phyloP scores from a whole-genome alignment of 2,888 invertebrate species.

The Dasysyrphus albostriatus region DNA sequence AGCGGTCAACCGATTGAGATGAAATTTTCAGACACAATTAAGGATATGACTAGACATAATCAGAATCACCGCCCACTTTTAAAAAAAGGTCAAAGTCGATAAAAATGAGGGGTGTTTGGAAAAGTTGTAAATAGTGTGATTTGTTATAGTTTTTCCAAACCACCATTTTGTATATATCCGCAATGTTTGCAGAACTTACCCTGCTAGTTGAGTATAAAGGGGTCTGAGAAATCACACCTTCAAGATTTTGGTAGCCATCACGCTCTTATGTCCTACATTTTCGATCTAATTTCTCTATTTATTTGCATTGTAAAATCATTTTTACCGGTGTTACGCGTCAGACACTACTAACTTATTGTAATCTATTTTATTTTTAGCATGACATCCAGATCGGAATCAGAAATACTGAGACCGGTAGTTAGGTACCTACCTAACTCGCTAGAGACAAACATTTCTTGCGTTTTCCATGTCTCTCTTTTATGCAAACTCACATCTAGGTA shows the following conservation, averaged over 20 bases:
- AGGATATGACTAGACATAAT: too few species aligned
- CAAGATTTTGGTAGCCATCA: neutral
- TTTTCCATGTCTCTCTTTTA: neutral
- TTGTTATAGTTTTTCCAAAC: too few species aligned
- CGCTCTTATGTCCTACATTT: neutral
- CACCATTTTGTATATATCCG: too few species aligned
- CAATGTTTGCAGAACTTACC: too few species aligned
- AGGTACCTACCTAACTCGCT: neutral
- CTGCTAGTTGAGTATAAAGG: too few species aligned
- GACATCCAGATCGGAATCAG: constrained; percentile 1
- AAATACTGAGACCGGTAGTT: neutral
- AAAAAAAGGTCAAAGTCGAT: too few species aligned
- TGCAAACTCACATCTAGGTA: neutral
- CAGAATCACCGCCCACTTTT: too few species aligned
- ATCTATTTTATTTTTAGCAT: constrained; percentile 32
- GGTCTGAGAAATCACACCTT: neutral
- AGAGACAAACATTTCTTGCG: constrained; percentile 21
- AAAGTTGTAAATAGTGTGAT: too few species aligned
- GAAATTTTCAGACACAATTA: too few species aligned
- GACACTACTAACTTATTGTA: neutral
- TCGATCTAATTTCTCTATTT: neutral
- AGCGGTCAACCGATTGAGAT: too few species aligned
- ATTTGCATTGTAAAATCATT: neutral
- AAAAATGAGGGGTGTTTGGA: too few species aligned
- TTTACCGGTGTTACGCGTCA: neutral